phyloP scores from a whole-genome alignment of 1,140 invertebrate genomes.

The Drosophila malerkotliana region DNA sequence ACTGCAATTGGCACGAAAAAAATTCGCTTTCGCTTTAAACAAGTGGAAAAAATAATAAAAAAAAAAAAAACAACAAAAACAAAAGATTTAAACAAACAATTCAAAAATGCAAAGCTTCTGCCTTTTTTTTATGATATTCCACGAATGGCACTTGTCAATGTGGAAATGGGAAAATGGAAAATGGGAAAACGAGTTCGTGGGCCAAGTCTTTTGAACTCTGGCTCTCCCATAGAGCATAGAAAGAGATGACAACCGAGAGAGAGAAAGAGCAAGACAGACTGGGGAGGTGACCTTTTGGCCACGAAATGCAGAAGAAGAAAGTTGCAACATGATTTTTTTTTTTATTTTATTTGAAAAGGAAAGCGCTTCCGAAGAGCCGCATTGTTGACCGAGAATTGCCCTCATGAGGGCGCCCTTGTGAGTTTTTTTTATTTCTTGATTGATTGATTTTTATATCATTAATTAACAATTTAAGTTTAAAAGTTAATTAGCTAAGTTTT shows the following conservation, averaged over 20 bases:
- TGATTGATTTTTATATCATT: no score
- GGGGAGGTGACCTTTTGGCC: slow-evolving; percentile 37
- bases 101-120: slow-evolving; percentile 47
- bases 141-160: slow-evolving; percentile 67
- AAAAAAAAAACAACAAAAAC: slow-evolving; percentile 19
- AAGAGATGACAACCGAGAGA: slow-evolving; percentile 1
- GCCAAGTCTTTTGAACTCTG: slow-evolving; percentile 72
- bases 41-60: neutral
- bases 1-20: slow-evolving; percentile 76
- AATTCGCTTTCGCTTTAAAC: slow-evolving; percentile 70
- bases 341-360: slow-evolving; percentile 23
- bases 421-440: no score
- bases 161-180: slow-evolving; percentile 22
- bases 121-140: slow-evolving; percentile 28
- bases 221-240: slow-evolving; percentile 11
- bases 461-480: no score
- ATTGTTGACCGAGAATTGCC: slow-evolving; percentile 1
- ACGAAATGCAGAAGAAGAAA: slow-evolving; percentile 45
- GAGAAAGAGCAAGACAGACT: neutral
- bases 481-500: no score
- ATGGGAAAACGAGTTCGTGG: slow-evolving; percentile 73
- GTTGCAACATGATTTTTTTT: slow-evolving; percentile 42
- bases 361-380: slow-evolving; percentile 8
- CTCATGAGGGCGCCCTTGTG: neutral
- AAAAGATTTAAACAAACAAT: slow-evolving; percentile 20